Conservation (phyloP, 2,888 invertebrate species). For the Sarcophaga variegata region DNA sequence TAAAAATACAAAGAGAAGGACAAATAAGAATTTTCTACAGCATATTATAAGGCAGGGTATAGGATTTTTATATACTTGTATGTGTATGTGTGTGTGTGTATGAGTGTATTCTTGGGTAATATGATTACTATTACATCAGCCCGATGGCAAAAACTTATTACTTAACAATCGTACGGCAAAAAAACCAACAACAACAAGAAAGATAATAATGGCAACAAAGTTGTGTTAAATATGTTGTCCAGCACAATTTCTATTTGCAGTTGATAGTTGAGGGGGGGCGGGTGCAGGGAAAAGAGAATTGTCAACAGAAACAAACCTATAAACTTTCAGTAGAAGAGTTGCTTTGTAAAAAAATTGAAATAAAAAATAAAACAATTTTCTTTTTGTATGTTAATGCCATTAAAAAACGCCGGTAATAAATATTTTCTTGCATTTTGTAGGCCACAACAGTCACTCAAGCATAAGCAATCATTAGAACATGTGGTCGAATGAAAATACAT, state of each 20-base stretch:
- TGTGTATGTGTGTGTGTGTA: not conserved
- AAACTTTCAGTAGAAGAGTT: not conserved
- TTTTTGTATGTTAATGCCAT: constrained; percentile 43
- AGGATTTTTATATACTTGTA: not conserved
- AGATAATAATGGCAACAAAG: not conserved
- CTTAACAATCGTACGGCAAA: constrained; percentile 53
- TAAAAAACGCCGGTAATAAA: constrained; percentile 60
- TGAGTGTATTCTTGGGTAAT: constrained; percentile 40
- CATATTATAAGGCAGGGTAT: not conserved
- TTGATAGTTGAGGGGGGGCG: not conserved
- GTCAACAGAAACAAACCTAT: not conserved
- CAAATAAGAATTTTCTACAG: constrained; percentile 3
- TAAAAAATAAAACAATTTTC: constrained; percentile 9
- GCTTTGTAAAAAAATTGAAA: no score
- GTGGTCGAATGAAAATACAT: not conserved
- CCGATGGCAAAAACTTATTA: constrained; percentile 61
- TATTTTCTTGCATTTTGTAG: constrained; percentile 24
- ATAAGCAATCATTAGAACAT: not conserved
- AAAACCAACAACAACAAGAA: not conserved
- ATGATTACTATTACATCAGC: constrained; percentile 70
- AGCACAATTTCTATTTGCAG: not conserved
- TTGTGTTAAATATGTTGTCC: not conserved
- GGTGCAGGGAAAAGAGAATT: constrained; percentile 5
- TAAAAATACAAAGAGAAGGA: constrained; percentile 43
- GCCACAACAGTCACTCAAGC: not conserved